Conservation (phyloP, 2,113 vertebrate species). For the Lasiurus borealis region DNA sequence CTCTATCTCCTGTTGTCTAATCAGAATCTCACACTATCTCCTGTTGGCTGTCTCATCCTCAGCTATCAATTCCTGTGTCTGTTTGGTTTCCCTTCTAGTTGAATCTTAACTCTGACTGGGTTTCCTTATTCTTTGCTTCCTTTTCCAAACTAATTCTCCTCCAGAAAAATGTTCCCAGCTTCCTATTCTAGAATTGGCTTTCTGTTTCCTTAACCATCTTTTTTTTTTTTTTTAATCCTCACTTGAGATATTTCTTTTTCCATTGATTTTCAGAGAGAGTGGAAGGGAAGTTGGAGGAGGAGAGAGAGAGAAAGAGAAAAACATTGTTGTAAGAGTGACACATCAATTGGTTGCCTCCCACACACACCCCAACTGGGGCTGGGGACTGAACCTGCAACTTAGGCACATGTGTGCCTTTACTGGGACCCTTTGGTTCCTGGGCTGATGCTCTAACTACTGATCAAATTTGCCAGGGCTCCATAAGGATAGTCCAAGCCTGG, state of each 20-base stretch:
- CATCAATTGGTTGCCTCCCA: too few species aligned
- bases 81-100: background rate
- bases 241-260: background rate
- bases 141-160: constrained; percentile 44
- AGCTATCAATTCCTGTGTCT: background rate
- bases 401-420: too few species aligned
- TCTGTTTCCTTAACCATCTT: background rate
- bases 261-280: background rate
- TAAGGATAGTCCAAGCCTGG: background rate
- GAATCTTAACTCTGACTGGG: background rate
- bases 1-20: background rate
- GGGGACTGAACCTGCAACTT: too few species aligned
- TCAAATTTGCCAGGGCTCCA: background rate
- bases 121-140: constrained; percentile 38
- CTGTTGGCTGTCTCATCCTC: background rate
- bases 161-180: constrained; percentile 34
- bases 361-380: too few species aligned
- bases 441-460: too few species aligned
- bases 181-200: constrained; percentile 21
- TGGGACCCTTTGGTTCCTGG: too few species aligned
- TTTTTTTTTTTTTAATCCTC: background rate
- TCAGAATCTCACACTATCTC: background rate
- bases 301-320: too few species aligned
- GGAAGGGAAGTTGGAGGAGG: too few species aligned
- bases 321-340: too few species aligned